Evolutionary conservation across 2,113 vertebrate species (phyloP).

Genomic region (Microtus richardsoni): DNA sequence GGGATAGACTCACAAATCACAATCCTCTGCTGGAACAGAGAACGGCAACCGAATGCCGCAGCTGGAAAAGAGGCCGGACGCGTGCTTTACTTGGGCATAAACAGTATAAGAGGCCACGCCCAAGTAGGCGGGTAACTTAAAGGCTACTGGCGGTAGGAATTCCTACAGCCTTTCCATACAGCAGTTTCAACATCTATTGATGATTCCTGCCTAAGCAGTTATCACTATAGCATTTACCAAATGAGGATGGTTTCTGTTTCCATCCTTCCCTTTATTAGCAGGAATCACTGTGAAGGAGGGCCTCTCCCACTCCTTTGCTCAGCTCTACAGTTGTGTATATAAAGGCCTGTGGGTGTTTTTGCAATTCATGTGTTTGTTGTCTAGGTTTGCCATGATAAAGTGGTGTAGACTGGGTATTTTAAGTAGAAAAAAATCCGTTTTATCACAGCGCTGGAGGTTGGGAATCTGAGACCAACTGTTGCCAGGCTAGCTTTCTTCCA

Average conservation of each 20-base stretch:
- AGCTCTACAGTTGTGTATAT: background rate
- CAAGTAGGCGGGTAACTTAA: too few relatives aligned
- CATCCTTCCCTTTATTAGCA: background rate
- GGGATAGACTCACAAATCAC: too few relatives aligned
- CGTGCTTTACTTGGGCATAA: too few relatives aligned
- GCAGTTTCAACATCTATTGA: background rate
- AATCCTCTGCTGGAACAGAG: too few relatives aligned
- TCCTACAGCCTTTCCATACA: background rate
- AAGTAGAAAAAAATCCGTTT: background rate
- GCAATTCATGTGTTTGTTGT: background rate
- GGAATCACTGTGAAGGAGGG: background rate
- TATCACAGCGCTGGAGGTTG: background rate
- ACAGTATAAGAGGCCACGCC: too few relatives aligned
- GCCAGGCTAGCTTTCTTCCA: background rate
- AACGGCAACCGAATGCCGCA: too few relatives aligned
- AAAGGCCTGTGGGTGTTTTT: background rate
- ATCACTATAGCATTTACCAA: background rate
- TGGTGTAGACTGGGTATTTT: background rate
- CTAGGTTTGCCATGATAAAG: background rate
- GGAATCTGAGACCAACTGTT: too few relatives aligned
- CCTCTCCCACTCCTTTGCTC: background rate
- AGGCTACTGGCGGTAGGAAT: too few relatives aligned
- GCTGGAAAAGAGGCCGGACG: too few relatives aligned
- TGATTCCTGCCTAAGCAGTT: background rate
- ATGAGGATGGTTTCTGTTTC: background rate